These are phyloP conservation scores for Arbacia lixula DNA, from an alignment of 53 echinoderm and acorn worm species.

Conservation along the genomic window DNA sequence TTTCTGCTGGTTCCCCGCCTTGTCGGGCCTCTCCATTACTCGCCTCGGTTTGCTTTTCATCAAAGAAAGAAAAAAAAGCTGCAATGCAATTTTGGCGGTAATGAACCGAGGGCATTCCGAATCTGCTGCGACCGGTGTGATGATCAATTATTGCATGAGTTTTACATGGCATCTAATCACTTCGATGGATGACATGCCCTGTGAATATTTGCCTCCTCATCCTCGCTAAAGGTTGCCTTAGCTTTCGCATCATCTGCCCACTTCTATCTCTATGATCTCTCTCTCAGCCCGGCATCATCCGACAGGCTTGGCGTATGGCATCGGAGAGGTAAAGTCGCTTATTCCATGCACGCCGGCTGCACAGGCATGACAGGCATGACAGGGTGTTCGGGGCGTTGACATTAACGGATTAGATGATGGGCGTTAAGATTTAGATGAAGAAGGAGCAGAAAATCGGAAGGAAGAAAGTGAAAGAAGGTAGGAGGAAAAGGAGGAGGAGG, in stretches of 20 bases:
- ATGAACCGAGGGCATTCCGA: neutral
- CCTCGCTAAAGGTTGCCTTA: neutral
- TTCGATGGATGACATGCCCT: neutral
- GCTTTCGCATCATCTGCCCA: neutral
- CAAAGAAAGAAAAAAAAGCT: too few species aligned
- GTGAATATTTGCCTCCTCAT: conserved; percentile 19
- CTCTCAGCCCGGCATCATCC: too few species aligned
- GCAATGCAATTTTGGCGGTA: too few species aligned
- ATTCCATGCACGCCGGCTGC: too few species aligned
- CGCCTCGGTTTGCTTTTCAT: too few species aligned
- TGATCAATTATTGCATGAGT: conserved; percentile 20
- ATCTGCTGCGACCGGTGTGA: neutral
- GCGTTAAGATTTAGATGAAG: neutral
- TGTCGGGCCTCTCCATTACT: too few species aligned
- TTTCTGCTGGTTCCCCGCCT: too few species aligned
- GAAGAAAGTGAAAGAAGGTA: neutral
- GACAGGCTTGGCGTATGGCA: too few species aligned
- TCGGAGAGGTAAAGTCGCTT: too few species aligned
- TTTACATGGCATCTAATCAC: neutral
- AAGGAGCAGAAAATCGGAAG: neutral
- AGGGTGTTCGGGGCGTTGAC: neutral
- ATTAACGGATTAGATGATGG: neutral
- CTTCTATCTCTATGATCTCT: too few species aligned
- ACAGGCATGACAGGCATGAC: too few species aligned
- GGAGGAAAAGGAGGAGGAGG: neutral